Base-by-base conservation (phyloP, 2,797 vertebrate species). In the Chromobotia macracanthus region DNA sequence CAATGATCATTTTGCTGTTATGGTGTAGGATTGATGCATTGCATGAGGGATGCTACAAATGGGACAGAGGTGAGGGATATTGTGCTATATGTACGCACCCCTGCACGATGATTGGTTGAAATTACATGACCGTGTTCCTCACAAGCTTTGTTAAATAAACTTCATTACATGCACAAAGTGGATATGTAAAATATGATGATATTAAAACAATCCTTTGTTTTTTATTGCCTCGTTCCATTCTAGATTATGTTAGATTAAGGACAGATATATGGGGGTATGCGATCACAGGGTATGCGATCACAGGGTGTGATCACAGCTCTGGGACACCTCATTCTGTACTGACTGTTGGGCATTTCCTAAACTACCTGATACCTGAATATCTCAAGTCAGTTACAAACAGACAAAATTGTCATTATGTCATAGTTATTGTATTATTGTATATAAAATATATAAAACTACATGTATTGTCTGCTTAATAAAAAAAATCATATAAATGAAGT, bases 301-400 rank as follows among this genome's bases (percentile, higher is more conserved):
- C n/a, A 28, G 50, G 9, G 16, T 16, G 16, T 48, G 71, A 50
- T 10, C 1, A 68, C 50, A 81, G 79, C 74, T 80, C 80, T 83
- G 84, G 87, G 68, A 82, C 84, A 83, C 74, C 66, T 74, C 84
- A 87, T 80, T 67, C 28, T 28, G 28, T 28, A 28, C 75, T 50
- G 77, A 16, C 78, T 83, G 31, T 79, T 60, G 72, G 82, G 23
- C 41, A 63, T 8, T 80, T 89, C 85, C 82, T 88, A 82, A 87
- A 87, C 87, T 28, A 28, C 28, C 28, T n/a, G n/a, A n/a, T n/a
- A n/a, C n/a, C n/a, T n/a, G 31, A 16, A 35, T 31, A 70, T 38
- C 68, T 25, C 1, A 51, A 16, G 50, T 18, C 21, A 66, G 21
- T 58, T 44, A 7, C 28, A 5, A 28, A 2, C 28, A 28, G 44